Base-by-base conservation (phyloP, 1,140 invertebrate species). In the Lucilia sericata region DNA sequence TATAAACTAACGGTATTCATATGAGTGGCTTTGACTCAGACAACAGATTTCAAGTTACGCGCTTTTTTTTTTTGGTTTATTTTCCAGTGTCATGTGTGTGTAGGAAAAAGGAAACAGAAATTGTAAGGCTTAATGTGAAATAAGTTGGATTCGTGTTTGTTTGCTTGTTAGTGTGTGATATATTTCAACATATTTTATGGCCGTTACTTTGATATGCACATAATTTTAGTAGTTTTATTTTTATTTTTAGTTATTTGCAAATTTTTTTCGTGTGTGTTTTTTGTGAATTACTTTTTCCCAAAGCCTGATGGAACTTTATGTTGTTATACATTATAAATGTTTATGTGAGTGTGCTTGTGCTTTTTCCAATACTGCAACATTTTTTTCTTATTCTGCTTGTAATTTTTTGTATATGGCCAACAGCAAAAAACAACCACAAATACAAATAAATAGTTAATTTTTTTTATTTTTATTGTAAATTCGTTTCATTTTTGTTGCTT, bases 151-250 rank as follows among this genome's bases (percentile, higher is more conserved):
- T 5, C 60, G n/a, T 70, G 60, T 70, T 55, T 70, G 60, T 70
- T 55, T 55, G 60, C n/a, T 70, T 19, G 60, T 19, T 5, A 8
- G 17, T 21, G 5, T 70, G 19, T 70, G 8, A 12, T 7, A 70
- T 70, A 25, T 19, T 70, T 70, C n/a, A 19, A 70, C 65, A 25
- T 70, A 70, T 70, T 70, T 70, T 70, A 70, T 70, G 65, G 19
- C 19, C n/a, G 65, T 70, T 70, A 70, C 21, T 70, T 70, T 70
- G 65, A 21, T 70, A 70, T 70, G 65, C 65, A n/a, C 65, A 70
- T 21, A 70, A 70, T 70, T 70, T 70, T 5, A 70, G n/a, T 25
- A 70, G 19, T 70, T 70, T 70, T 70, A 19, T 21, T 21, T 70
- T 70, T 70, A 5, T 70, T 70, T 21, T 19, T n/a, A 21, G 21